Percentiles rank a stretch among this genome's conserved stretches.
These are phyloP conservation scores for Myiothlypis chrysogaster DNA, from an alignment of 2,797 vertebrate species.

Conservation along the genomic window DNA sequence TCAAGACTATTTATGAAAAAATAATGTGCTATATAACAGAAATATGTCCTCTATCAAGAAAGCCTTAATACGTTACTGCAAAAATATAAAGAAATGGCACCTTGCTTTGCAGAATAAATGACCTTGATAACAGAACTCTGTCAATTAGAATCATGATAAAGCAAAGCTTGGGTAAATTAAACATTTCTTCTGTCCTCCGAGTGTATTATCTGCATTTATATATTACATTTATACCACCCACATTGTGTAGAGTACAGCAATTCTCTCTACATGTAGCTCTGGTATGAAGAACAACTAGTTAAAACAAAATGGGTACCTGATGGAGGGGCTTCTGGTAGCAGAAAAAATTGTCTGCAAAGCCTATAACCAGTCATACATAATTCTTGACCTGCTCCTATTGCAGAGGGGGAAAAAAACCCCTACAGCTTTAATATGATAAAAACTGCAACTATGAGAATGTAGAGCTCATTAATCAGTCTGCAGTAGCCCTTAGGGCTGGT, in stretches of 20 bases:
- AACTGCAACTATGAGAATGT: neutral
- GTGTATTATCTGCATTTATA: neutral
- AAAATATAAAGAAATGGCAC: neutral
- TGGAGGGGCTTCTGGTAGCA: neutral
- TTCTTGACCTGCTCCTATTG: neutral
- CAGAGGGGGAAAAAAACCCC: neutral
- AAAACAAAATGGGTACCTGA: neutral
- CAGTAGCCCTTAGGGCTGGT: neutral
- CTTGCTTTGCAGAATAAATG: neutral
- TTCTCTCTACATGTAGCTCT: neutral
- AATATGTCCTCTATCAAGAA: neutral
- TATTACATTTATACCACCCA: neutral
- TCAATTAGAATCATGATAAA: neutral
- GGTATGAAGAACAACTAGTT: neutral
- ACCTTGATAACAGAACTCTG: neutral
- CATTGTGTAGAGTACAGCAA: neutral
- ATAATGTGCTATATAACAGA: neutral
- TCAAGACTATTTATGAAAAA: neutral
- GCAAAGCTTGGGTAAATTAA: neutral
- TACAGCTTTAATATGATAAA: conserved; percentile 8
- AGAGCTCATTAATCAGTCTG: conserved; percentile 40
- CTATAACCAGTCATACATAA: neutral
- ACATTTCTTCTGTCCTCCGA: fast-evolving
- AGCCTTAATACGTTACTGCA: neutral
- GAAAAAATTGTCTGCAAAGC: neutral